A percentile compares a stretch with the other conserved stretches of the same genome.
phyloP scores from a whole-genome alignment of 2,113 vertebrate genomes.

The Nematolebias whitei region DNA sequence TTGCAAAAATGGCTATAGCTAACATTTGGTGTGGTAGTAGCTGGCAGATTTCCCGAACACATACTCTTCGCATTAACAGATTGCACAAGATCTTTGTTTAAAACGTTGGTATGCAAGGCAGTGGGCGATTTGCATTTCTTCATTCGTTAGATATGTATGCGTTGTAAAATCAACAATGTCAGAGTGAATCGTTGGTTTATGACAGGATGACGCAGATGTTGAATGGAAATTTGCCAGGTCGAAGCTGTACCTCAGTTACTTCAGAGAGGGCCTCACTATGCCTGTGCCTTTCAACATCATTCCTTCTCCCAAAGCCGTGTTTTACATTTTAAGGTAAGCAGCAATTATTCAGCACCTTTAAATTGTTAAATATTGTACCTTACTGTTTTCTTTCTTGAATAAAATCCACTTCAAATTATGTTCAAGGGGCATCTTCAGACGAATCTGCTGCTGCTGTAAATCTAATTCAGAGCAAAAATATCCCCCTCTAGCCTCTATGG shows the following conservation, averaged over 20 bases:
- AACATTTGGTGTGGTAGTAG: no score
- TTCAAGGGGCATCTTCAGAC: slow-evolving; percentile 76
- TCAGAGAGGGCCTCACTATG: slow-evolving; percentile 88
- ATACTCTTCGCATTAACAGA: no score
- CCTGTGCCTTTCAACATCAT: slow-evolving; percentile 92
- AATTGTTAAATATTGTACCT: background rate
- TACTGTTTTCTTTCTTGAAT: background rate
- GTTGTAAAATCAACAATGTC: no score
- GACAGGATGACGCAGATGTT: slow-evolving; percentile 89
- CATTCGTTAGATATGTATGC: no score
- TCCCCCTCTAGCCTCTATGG: slow-evolving; percentile 79
- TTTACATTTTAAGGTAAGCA: slow-evolving; percentile 84
- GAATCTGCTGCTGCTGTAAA: slow-evolving; percentile 83
- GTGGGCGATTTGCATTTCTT: no score
- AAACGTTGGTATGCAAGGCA: no score
- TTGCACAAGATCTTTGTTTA: no score
- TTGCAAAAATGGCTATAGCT: no score
- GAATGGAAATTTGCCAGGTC: slow-evolving; percentile 94
- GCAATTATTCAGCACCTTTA: background rate
- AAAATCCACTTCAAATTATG: background rate
- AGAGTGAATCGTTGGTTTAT: background rate
- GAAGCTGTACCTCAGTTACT: slow-evolving; percentile 90
- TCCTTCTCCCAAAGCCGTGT: slow-evolving; percentile 86
- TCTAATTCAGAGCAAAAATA: slow-evolving; percentile 75
- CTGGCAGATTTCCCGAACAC: no score